A percentile compares a stretch with the other conserved stretches of the same genome.
These are phyloP conservation scores for Cephus spinipes DNA, from an alignment of 2,888 invertebrate genomes.

Conservation along the genomic window DNA sequence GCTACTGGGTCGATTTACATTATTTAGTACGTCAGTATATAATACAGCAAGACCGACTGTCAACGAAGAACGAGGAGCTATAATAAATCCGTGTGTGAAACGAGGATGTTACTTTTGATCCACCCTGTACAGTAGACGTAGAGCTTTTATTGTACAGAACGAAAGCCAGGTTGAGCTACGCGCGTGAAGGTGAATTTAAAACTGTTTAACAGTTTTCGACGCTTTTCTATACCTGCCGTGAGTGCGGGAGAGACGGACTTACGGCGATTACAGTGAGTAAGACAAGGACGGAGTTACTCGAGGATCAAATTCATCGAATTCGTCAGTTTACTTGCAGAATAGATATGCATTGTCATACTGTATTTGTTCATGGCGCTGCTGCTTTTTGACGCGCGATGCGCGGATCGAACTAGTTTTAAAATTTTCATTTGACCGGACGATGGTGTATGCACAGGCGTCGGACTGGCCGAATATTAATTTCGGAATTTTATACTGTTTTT, in stretches of 20 bases:
- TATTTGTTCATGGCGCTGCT: no score
- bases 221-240: neutral
- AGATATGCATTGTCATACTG: no score
- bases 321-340: neutral
- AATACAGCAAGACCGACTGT: neutral
- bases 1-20: neutral
- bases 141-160: neutral
- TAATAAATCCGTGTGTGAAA: neutral
- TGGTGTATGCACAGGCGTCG: fast-evolving
- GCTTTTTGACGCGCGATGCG: no score
- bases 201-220: neutral
- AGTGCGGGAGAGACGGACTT: neutral
- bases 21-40: neutral
- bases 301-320: neutral
- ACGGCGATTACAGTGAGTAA: neutral
- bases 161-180: neutral
- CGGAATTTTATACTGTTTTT: neutral
- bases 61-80: neutral
- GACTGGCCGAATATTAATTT: neutral
- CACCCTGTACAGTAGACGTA: neutral
- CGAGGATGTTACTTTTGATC: neutral
- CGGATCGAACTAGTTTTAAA: neutral
- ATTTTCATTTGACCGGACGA: neutral
- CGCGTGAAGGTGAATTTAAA: neutral
- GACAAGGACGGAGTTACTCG: neutral